A percentile compares a stretch with the other conserved stretches of the same genome.
Evolutionary conservation across 2,888 invertebrate genomes (phyloP).

Genomic region (Mythimna albipuncta): DNA sequence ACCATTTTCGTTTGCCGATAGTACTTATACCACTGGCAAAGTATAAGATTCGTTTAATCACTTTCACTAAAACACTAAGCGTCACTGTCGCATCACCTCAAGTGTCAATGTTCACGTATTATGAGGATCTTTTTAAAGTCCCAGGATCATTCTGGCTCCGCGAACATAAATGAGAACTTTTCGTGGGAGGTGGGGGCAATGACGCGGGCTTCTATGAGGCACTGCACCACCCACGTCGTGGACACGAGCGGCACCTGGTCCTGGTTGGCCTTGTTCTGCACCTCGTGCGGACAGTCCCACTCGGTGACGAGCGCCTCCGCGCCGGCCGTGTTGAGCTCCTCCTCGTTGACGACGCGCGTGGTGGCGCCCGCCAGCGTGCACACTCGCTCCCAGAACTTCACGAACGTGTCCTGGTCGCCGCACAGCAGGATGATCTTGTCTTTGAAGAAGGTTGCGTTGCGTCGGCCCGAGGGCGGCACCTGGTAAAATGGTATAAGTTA

Average conservation of each 20-base stretch:
- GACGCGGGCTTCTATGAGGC: slow-evolving; percentile 91
- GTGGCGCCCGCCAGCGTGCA: slow-evolving; percentile 90
- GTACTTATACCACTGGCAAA: slow-evolving; percentile 27
- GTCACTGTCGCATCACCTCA: slow-evolving; percentile 69
- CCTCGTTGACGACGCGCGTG: slow-evolving; percentile 86
- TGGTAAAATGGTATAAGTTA: slow-evolving; percentile 51
- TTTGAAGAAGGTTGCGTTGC: slow-evolving; percentile 84
- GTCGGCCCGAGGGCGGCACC: slow-evolving; percentile 79
- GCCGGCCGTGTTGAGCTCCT: slow-evolving; percentile 85
- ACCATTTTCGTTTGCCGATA: not conserved
- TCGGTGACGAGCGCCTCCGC: slow-evolving; percentile 91
- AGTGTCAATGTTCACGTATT: slow-evolving; percentile 88
- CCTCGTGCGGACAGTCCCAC: slow-evolving; percentile 90
- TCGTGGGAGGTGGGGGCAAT: slow-evolving; percentile 87
- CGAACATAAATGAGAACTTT: slow-evolving; percentile 89
- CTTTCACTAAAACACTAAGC: slow-evolving; percentile 67
- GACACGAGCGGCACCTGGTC: slow-evolving; percentile 92
- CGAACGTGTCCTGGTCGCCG: slow-evolving; percentile 88
- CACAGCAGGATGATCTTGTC: slow-evolving; percentile 88
- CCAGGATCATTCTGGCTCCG: slow-evolving; percentile 90
- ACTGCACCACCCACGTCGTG: slow-evolving; percentile 93
- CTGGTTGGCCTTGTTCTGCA: slow-evolving; percentile 89
- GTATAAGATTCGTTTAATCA: slow-evolving; percentile 45
- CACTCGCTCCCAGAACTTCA: slow-evolving; percentile 91
- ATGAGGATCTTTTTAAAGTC: slow-evolving; percentile 87